Base-by-base conservation (phyloP, 1,140 invertebrate species). In the Hydropsyche tenuis region DNA sequence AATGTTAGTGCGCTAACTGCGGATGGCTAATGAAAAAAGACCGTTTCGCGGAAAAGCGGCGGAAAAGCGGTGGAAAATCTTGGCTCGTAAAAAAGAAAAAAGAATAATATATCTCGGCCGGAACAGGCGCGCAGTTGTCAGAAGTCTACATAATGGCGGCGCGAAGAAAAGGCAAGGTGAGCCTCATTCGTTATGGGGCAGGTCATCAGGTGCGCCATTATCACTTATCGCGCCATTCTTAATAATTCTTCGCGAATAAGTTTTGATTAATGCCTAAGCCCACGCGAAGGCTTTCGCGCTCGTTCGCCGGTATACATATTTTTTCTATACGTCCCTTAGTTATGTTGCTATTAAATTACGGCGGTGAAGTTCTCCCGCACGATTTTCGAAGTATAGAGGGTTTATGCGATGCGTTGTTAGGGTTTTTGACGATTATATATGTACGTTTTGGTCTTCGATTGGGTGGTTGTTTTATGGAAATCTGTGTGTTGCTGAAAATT, bases 191-290 rank as follows among this genome's bases (percentile, higher is more conserved):
- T 69, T 69, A 69, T 16, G 37, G 18, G 43, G 12, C 5, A 30
- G 65, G 65, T 69, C 65, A 69, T 69, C 65, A 69, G 65, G 65
- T 69, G 65, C 23, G 65, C 65, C 65, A 69, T 69, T 69, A 69
- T 69, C 65, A 69, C 65, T 69, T 69, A 69, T 51, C 65, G 22
- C 65, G 65, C 65, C 65, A 69, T 69, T 69, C 43, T 69, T 69
- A 69, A 69, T 69, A 69, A 69, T 69, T 69, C 65, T 51, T 69
- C 25, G 22, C 46, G 18, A 23, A 16, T 23, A 69, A 51, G 25
- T 69, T 69, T 48, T 69, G 65, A 69, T 69, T 69, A 69, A 69
- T 51, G 43, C 23, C 56, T 12, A 37, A 37, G 22, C 56, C 45
- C 56, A 60, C 23, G 18, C 56, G 45, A 48, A 60, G 30, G 30